Evolutionary conservation across 2,888 invertebrate genomes (phyloP).

Genomic region (Drosophila bunnanda): DNA sequence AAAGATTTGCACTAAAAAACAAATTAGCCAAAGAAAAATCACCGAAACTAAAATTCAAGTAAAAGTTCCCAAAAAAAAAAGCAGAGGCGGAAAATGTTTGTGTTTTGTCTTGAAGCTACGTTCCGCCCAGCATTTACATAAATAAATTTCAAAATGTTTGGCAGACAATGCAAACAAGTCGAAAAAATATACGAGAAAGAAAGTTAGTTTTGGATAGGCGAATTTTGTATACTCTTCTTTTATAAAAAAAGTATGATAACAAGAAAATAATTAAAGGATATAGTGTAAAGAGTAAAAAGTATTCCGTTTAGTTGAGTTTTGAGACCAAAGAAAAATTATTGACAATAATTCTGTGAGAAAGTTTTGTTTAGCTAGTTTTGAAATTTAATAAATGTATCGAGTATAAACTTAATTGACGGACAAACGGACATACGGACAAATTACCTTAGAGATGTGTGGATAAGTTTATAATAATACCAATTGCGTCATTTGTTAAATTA

Average conservation of each 20-base stretch:
- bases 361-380: background rate
- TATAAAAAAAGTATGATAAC: background rate
- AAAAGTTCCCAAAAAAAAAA: slow-evolving; percentile 41
- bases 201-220: too few species aligned
- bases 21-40: slow-evolving; percentile 10
- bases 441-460: too few species aligned
- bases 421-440: too few species aligned
- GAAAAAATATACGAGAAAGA: slow-evolving; percentile 8
- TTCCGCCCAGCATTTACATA: slow-evolving; percentile 25
- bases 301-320: too few species aligned
- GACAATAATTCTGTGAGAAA: background rate
- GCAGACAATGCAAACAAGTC: slow-evolving; percentile 57
- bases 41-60: slow-evolving; percentile 38
- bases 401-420: background rate
- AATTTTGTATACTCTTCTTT: background rate
- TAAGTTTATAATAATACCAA: background rate
- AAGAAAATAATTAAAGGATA: background rate
- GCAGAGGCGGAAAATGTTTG: slow-evolving; percentile 1
- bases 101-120: slow-evolving; percentile 5
- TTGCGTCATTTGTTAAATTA: background rate
- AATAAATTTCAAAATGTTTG: slow-evolving; percentile 56
- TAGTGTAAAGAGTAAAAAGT: background rate
- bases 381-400: background rate
- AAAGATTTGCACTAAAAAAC: slow-evolving; percentile 18
- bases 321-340: background rate